These are phyloP conservation scores for Gephyroberyx darwinii DNA, from an alignment of 2,797 vertebrate genomes.

Conservation along the genomic window DNA sequence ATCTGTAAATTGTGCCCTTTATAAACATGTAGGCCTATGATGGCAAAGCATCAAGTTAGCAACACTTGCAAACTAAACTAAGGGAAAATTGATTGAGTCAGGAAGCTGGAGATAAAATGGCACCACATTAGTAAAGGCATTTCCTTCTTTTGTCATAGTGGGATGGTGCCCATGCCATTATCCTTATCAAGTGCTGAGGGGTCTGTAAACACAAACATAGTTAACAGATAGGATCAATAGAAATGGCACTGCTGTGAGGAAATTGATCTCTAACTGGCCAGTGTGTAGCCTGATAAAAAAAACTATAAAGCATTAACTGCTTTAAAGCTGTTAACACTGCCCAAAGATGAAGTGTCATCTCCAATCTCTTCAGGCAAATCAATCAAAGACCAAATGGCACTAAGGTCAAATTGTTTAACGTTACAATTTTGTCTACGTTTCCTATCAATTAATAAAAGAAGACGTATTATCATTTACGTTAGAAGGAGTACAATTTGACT, in stretches of 20 bases:
- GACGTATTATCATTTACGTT: neutral
- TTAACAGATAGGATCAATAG: neutral
- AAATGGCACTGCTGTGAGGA: neutral
- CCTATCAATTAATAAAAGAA: neutral
- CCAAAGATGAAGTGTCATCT: neutral
- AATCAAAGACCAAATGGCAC: constrained; percentile 5
- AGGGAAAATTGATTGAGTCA: constrained; percentile 10
- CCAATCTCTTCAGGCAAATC: constrained; percentile 6
- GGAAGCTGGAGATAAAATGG: constrained; percentile 6
- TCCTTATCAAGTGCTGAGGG: constrained; percentile 16
- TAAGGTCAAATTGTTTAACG: neutral
- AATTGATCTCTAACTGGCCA: neutral
- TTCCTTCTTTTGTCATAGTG: constrained; percentile 50
- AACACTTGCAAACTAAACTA: constrained; percentile 14
- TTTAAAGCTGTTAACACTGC: neutral
- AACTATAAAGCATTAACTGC: neutral
- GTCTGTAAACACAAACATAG: constrained; percentile 13
- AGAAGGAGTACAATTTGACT: neutral
- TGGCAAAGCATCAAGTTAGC: constrained; percentile 35
- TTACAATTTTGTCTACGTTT: neutral
- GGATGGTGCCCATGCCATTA: constrained; percentile 20
- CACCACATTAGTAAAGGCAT: constrained; percentile 34
- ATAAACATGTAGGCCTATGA: neutral
- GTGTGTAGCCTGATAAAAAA: neutral
- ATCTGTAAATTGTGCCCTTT: constrained; percentile 26